phyloP scores from a whole-genome alignment of 2,113 vertebrate genomes.

The Microcebus jonahi region DNA sequence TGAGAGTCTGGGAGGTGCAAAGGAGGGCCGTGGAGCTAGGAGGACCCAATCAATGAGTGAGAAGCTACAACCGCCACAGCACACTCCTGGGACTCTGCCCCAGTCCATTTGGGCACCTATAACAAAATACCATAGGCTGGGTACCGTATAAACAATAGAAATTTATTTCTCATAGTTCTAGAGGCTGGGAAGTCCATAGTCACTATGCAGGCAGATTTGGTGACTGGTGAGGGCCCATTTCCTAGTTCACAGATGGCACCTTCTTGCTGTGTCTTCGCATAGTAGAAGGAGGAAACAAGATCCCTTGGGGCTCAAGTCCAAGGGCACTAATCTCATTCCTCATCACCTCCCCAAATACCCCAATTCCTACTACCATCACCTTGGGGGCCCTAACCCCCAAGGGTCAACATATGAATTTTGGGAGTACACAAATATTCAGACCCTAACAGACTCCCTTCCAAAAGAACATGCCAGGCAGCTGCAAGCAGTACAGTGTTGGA shows the following conservation, averaged over 20 bases:
- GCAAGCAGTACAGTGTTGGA: neutral
- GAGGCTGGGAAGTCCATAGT: neutral
- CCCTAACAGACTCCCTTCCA: neutral
- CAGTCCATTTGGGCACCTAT: neutral
- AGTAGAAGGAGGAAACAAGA: neutral
- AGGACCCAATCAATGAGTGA: neutral
- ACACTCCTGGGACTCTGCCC: neutral
- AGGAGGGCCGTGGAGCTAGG: neutral
- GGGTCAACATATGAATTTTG: neutral
- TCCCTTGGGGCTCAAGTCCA: neutral
- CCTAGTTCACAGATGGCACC: neutral
- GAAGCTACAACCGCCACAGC: neutral
- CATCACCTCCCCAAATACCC: neutral
- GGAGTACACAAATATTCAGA: neutral
- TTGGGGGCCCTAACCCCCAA: neutral
- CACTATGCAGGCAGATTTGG: neutral
- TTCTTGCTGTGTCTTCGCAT: neutral
- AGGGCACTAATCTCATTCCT: neutral
- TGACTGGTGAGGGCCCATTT: neutral
- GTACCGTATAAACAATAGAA: neutral
- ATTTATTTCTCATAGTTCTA: neutral
- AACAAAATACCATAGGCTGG: neutral
- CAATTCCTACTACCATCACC: neutral
- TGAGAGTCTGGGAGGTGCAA: neutral
- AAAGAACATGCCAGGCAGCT: neutral